Evolutionary conservation across 2,797 vertebrate species (phyloP), one percentile per base, ranked within the genome.

Genomic region (Acanthurus leucopareius): DNA sequence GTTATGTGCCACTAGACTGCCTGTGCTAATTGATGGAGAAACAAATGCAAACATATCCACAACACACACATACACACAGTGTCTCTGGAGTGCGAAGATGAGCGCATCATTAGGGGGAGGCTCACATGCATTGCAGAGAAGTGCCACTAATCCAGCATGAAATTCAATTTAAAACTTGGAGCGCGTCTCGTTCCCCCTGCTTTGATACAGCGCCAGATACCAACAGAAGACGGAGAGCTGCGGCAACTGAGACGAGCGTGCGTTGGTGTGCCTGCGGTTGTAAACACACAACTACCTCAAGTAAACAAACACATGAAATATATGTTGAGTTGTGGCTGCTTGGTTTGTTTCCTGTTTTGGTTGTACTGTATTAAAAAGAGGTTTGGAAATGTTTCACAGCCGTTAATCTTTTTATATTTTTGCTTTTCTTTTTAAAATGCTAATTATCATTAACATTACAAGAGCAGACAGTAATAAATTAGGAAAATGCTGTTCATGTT

Each of bases 91-190:
- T 88, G 88, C 10, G 73, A 91, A 88, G 89, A 93, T 84, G 86
- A 91, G 88, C 89, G 69, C 89, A 66, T 92, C 91, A 93, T 93
- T 93, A 93, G 85, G 75, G 32, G 85, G 86, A 89, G 84, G 89
- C 93, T 94, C 92, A 88, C 91, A 93, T 93, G 92, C 90, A 83
- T 93, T 94, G 92, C 85, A 91, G 93, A 92, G 86, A 88, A 94
- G 92, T 77, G 80, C 88, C 87, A 85, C 88, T 94, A 94, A 95
- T 94, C 91, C 90, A 68, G 86, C 93, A 93, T 95, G 91, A 94
- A 94, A 94, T 94, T 93, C 91, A 93, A 93, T 94, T 94, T 93
- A 91, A 93, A 94, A 93, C 91, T 92, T 94, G 92, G 92, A 94
- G 90, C 79, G 64, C 35, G 53, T 81, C 90, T 90, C 86, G 40